phyloP scores from a whole-genome alignment of 2,888 invertebrate species.

The Alloplasta piceator region DNA sequence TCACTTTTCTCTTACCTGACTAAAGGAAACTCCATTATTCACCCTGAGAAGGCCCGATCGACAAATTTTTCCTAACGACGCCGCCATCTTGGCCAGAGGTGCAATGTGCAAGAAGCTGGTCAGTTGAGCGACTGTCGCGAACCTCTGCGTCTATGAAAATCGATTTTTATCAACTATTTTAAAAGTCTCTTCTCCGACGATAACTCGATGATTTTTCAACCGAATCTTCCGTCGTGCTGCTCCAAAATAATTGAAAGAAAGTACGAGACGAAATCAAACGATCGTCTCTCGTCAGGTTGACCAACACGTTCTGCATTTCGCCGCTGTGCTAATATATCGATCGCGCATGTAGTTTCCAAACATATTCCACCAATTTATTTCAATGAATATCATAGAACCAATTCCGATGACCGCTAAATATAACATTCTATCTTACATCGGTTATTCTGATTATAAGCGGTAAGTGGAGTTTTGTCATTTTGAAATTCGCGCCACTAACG shows the following conservation, averaged over 20 bases:
- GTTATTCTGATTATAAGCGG: not conserved
- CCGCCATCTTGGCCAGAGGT: constrained; percentile 91
- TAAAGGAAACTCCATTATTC: constrained; percentile 87
- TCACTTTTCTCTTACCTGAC: constrained; percentile 87
- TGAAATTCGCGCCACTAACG: not conserved
- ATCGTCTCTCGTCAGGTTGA: constrained; percentile 35
- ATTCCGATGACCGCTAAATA: not conserved
- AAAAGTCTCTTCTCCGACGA: not conserved
- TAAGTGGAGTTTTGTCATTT: not conserved
- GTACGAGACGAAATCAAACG: constrained; percentile 39
- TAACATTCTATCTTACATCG: not conserved
- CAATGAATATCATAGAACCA: not conserved
- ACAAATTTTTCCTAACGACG: constrained; percentile 93
- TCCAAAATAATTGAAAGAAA: not conserved
- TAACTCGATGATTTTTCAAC: constrained; percentile 4
- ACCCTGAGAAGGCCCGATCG: constrained; percentile 91
- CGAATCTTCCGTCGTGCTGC: not conserved
- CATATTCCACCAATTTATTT: not conserved
- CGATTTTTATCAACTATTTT: not conserved
- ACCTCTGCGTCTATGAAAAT: not conserved
- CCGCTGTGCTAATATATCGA: not conserved
- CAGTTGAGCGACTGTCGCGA: constrained; percentile 59
- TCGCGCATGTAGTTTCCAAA: too few relatives aligned
- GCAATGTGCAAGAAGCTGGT: constrained; percentile 75
- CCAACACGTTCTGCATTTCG: constrained; percentile 9